phyloP scores from a whole-genome alignment of 2,888 invertebrate genomes.

The Iselma pallidipennis region DNA sequence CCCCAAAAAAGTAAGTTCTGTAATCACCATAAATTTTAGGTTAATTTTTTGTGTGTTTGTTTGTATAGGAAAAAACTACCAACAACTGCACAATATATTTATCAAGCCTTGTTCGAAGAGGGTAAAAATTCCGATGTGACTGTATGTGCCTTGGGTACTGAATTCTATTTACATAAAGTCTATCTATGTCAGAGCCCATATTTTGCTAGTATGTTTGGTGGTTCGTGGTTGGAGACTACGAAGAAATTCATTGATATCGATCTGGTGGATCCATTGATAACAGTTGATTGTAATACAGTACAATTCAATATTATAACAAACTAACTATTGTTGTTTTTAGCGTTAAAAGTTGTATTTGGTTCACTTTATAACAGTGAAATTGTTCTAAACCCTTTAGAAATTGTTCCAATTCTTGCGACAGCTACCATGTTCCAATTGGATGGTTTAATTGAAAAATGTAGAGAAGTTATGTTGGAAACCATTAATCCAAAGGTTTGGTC shows the following conservation, averaged over 20 bases:
- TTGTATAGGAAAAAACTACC: conserved; percentile 64
- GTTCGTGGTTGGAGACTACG: conserved; percentile 74
- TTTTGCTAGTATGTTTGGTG: conserved; percentile 80
- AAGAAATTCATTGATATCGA: conserved; percentile 69
- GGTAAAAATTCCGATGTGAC: conserved; percentile 76
- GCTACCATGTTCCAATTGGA: conserved; percentile 76
- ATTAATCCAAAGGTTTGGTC: conserved; percentile 64
- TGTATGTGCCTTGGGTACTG: conserved; percentile 69
- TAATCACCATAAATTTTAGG: too few species aligned
- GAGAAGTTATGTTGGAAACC: conserved; percentile 75
- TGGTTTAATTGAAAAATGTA: conserved; percentile 71
- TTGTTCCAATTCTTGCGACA: conserved; percentile 71
- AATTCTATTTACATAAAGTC: conserved; percentile 77
- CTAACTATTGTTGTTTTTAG: conserved; percentile 49
- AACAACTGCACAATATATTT: conserved; percentile 78
- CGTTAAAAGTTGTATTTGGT: conserved; percentile 71
- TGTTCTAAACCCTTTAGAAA: conserved; percentile 67
- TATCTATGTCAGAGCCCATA: conserved; percentile 81
- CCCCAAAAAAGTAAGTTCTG: conserved; percentile 71
- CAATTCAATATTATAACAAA: neutral
- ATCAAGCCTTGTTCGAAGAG: conserved; percentile 74
- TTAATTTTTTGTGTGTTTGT: conserved; percentile 29
- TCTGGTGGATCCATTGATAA: conserved; percentile 73
- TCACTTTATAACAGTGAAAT: conserved; percentile 78
- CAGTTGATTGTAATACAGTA: conserved; percentile 61